Evolutionary conservation across 2,797 vertebrate genomes (phyloP), one percentile per base, ranked within the genome.

Genomic region (Diplodus puntazzo): DNA sequence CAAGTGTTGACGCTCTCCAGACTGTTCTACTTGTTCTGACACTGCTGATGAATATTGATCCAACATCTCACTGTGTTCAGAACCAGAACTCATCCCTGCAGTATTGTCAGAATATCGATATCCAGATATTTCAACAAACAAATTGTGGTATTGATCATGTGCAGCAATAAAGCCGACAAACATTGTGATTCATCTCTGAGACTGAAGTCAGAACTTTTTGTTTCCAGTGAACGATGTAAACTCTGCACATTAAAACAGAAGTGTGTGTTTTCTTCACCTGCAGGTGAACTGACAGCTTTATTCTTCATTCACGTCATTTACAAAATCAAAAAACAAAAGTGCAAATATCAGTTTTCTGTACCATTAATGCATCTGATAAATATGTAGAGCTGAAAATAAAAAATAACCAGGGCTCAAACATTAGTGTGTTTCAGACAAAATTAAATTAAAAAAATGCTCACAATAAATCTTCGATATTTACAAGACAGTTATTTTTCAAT

Each of bases 221-320:
- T 39, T 39, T 10, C 34, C 23, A 30, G n/a, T 39, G 5, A n/a
- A 45, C 13, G n/a, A 34, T 10, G 52, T 45, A 2, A 25, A 17
- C 42, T 16, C 54, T 46, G 14, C 48, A 7, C 18, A 48, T 11
- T 23, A 18, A 69, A 50, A 53, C 25, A 34, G 20, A 62, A 54
- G 5, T 11, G 0, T 13, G 39, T 39, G 39, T 0, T 79, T 80
- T 18, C 23, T 65, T 81, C 21, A 42, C 63, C 16, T 57, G 63
- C 63, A 73, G 13, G 45, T 43, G 21, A 75, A 43, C 16, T 64
- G 3, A 49, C 13, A 63, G 39, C 0, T 89, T 88, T 82, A 79
- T 85, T 89, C 73, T 75, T 49, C 34, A 54, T 12, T 70, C 61
- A 61, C 65, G 72, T 85, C 16, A 83, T 69, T 83, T 75, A 83